These are phyloP conservation scores for Spicauda simplicius DNA, from an alignment of 2,888 invertebrate species.

Conservation along the genomic window DNA sequence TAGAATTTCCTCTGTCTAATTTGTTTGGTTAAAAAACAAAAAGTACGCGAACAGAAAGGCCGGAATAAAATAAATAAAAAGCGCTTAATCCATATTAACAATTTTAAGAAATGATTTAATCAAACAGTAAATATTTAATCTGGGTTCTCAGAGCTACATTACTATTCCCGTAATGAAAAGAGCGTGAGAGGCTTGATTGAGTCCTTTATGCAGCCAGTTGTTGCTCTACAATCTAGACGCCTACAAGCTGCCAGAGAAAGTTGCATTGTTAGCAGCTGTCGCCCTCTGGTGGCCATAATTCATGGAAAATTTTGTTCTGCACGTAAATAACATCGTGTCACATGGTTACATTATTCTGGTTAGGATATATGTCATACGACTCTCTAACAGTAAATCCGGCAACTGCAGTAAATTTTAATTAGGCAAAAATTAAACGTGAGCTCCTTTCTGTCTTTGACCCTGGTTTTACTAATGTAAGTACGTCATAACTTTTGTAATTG, in stretches of 20 bases:
- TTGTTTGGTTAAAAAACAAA: no score
- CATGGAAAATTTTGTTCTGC: constrained; percentile 66
- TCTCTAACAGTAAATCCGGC: neutral
- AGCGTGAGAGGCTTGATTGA: constrained; percentile 31
- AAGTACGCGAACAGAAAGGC: no score
- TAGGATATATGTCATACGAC: neutral
- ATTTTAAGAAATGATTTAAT: no score
- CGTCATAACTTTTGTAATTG: no score
- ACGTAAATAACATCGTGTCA: constrained; percentile 66
- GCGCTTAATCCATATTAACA: no score
- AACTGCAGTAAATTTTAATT: no score
- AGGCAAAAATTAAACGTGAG: no score
- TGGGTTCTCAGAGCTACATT: neutral
- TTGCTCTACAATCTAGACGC: constrained; percentile 43
- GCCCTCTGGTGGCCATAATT: constrained; percentile 66
- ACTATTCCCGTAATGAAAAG: constrained; percentile 15
- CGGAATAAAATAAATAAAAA: no score
- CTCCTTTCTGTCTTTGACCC: no score
- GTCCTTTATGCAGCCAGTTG: constrained; percentile 17
- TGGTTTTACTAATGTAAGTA: no score
- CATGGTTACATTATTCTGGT: constrained; percentile 36
- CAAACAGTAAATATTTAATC: neutral
- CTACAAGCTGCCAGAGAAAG: constrained; percentile 58
- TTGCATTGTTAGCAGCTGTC: constrained; percentile 74
- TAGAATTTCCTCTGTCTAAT: no score